phyloP scores from a whole-genome alignment of 2,113 vertebrate genomes.

The Phocoena sinus region DNA sequence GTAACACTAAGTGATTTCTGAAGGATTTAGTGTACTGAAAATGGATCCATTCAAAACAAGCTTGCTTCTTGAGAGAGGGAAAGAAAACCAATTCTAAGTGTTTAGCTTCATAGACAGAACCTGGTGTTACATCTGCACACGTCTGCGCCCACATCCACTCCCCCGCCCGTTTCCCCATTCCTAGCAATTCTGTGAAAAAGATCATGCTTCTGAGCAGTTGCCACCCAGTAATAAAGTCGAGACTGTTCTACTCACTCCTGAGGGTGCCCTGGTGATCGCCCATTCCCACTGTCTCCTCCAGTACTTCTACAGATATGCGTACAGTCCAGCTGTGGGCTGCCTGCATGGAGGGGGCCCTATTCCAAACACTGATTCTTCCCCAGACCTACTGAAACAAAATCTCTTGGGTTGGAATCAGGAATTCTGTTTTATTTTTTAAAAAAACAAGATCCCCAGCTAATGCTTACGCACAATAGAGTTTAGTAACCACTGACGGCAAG shows the following conservation, averaged over 20 bases:
- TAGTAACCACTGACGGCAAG: not conserved
- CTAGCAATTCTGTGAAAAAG: not conserved
- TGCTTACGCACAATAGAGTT: not conserved
- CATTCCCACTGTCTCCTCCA: not conserved
- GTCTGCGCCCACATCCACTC: not conserved
- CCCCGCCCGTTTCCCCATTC: not conserved
- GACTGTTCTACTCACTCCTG: not conserved
- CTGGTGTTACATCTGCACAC: accelerated
- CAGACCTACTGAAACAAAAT: not conserved
- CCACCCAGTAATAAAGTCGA: not conserved
- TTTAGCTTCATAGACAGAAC: not conserved
- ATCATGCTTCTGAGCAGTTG: not conserved
- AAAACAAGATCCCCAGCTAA: not conserved
- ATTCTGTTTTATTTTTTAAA: not conserved
- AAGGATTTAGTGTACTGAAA: not conserved
- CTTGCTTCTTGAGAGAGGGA: not conserved
- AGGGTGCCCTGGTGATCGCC: not conserved
- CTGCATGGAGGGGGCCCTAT: not conserved
- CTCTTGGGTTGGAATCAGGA: not conserved
- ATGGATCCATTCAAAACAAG: not conserved
- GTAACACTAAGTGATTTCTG: not conserved
- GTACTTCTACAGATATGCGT: not conserved
- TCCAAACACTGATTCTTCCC: not conserved
- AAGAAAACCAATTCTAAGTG: not conserved
- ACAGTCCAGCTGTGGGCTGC: not conserved